Evolutionary conservation across 2,797 vertebrate genomes (phyloP).

Genomic region (Channa striata): DNA sequence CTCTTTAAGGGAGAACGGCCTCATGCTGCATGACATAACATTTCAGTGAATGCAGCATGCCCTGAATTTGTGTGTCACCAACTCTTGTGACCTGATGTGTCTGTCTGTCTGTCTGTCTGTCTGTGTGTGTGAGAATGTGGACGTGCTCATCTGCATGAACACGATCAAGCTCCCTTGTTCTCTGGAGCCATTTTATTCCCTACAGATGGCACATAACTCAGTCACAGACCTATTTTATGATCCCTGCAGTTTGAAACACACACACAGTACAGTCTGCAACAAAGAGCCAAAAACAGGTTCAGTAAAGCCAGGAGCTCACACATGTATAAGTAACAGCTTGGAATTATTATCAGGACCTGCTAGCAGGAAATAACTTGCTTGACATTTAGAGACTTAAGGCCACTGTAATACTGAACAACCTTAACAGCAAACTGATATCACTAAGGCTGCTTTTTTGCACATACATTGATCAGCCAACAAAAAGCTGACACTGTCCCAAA

Average conservation of each 20-base stretch:
- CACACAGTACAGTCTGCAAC: not conserved
- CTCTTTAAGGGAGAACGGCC: constrained; percentile 38
- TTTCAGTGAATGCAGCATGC: constrained; percentile 40
- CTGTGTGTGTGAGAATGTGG: constrained; percentile 7
- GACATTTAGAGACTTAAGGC: not conserved
- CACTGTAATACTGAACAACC: no score
- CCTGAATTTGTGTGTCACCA: constrained; percentile 41
- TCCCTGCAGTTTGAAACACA: no score
- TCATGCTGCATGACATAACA: constrained; percentile 14
- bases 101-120: constrained; percentile 10
- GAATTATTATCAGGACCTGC: not conserved
- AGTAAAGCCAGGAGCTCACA: not conserved
- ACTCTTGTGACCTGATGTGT: constrained; percentile 45
- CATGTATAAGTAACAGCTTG: not conserved
- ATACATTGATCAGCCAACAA: not conserved
- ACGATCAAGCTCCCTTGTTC: constrained; percentile 26
- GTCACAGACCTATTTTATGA: not conserved
- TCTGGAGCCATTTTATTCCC: constrained; percentile 19
- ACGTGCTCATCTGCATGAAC: constrained; percentile 34
- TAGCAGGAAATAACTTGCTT: no score
- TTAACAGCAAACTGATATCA: not conserved
- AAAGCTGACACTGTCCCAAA: no score
- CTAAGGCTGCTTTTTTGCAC: no score
- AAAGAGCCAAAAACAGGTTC: not conserved
- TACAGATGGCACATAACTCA: constrained; percentile 6